Conservation (phyloP, 2,888 invertebrate species). For the Seira musarum region DNA sequence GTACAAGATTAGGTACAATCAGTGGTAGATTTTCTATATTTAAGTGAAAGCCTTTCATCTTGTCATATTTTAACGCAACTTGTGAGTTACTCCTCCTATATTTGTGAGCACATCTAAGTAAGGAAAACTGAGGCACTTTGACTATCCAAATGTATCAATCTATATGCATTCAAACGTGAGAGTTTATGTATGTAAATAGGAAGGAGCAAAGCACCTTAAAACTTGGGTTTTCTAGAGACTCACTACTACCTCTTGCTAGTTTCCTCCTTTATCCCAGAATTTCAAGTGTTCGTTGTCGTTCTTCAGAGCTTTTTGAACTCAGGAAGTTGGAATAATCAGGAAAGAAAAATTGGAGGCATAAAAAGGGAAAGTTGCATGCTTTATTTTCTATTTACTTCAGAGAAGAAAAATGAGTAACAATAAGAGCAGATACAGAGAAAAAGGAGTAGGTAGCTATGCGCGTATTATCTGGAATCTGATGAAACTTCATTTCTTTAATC, state of each 20-base stretch:
- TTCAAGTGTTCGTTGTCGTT: background rate
- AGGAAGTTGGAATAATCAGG: slow-evolving; percentile 52
- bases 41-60: background rate
- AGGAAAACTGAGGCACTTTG: no score
- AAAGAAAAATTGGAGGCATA: slow-evolving; percentile 22
- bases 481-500: slow-evolving; percentile 10
- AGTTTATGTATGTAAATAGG: no score
- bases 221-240: no score
- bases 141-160: no score
- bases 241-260: no score
- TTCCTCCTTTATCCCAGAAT: no score
- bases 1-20: background rate
- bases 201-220: no score
- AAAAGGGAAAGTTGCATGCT: slow-evolving; percentile 9
- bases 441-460: background rate
- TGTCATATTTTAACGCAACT: background rate
- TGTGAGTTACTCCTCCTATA: background rate
- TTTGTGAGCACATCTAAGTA: no score
- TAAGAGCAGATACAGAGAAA: background rate
- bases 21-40: slow-evolving; percentile 3
- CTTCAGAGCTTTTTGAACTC: slow-evolving; percentile 11
- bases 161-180: no score
- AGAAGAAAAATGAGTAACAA: slow-evolving; percentile 29
- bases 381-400: slow-evolving; percentile 40
- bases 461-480: slow-evolving; percentile 1